Conservation (phyloP, 2,113 vertebrate genomes). For the Triplophysa tibetana region DNA sequence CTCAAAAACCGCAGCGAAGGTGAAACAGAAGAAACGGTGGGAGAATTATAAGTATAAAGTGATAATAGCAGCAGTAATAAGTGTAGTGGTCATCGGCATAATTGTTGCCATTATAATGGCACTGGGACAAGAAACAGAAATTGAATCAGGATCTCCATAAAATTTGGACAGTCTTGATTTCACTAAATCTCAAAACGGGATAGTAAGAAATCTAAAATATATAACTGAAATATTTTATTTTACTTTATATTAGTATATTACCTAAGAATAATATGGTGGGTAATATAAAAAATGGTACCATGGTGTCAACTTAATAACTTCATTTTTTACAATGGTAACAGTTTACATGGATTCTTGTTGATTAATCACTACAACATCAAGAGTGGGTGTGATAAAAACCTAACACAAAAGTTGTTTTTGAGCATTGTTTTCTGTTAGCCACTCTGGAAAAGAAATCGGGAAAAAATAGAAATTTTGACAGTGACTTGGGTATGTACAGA, state of each 20-base stretch:
- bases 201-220: not conserved
- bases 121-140: not conserved
- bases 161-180: not conserved
- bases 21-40: conserved; percentile 68
- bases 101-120: conserved; percentile 30
- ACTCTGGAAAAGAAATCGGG: no score
- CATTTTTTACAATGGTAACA: not conserved
- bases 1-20: conserved; percentile 63
- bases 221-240: not conserved
- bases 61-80: conserved; percentile 48
- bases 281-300: conserved; percentile 17
- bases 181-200: not conserved
- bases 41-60: conserved; percentile 69
- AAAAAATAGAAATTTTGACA: no score
- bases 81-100: conserved; percentile 39
- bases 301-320: conserved; percentile 4
- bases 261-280: not conserved
- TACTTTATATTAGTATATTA: not conserved
- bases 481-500: no score
- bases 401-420: no score
- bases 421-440: no score
- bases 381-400: no score
- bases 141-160: not conserved
- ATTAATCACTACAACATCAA: not conserved
- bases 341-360: conserved; percentile 1